phyloP scores from a whole-genome alignment of 2,113 vertebrate species.

The Picathartes gymnocephalus region DNA sequence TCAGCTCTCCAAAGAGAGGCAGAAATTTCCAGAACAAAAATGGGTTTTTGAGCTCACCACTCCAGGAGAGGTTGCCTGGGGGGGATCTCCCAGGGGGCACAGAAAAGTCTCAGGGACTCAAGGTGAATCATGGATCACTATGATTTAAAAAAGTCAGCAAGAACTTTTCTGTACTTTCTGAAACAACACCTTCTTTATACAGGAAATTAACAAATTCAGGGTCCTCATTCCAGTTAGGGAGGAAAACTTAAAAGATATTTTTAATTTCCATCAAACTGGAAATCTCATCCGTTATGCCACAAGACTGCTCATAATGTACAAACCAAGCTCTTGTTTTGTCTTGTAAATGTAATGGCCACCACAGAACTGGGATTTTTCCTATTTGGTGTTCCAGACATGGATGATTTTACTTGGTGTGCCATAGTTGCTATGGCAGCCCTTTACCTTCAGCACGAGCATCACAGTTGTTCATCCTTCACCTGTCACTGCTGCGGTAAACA shows the following conservation, averaged over 20 bases:
- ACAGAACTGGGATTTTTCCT: not conserved
- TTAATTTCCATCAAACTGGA: not conserved
- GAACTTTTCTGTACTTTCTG: not conserved
- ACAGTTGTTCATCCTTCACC: not conserved
- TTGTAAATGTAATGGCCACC: not conserved
- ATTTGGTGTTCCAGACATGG: not conserved
- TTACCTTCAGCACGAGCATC: not conserved
- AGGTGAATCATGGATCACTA: not conserved
- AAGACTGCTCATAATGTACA: not conserved
- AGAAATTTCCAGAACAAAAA: not conserved
- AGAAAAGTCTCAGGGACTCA: not conserved
- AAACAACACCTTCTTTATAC: not conserved
- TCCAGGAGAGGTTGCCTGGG: not conserved
- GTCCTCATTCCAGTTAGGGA: not conserved
- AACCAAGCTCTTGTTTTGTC: not conserved
- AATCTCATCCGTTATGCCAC: not conserved
- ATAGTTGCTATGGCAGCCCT: not conserved
- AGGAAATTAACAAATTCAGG: not conserved
- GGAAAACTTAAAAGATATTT: not conserved
- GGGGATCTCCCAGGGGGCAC: not conserved
- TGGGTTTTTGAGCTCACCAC: not conserved
- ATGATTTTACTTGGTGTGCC: not conserved
- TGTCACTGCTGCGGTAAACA: not conserved
- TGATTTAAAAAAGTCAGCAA: not conserved
- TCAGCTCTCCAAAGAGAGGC: not conserved